phyloP scores from a whole-genome alignment of 30 jellyfish, hydroid and myxozoan genomes.

The Hydractinia echinata region DNA sequence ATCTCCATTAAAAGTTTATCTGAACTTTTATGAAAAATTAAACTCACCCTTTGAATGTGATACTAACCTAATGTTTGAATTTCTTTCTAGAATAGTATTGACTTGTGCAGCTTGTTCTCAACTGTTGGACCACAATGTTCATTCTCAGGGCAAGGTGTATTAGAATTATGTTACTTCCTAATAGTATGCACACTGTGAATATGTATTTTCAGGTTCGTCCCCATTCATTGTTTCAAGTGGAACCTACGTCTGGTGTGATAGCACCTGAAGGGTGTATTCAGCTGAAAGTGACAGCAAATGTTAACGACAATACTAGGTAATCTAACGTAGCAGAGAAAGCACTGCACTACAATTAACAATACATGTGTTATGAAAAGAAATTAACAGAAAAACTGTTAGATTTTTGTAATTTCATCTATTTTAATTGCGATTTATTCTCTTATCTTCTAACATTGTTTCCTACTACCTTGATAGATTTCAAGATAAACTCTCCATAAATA shows the following conservation, averaged over 20 bases:
- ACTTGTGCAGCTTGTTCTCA: too few relatives aligned
- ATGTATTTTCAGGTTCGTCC: constrained; percentile 64
- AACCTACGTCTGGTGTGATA: constrained; percentile 66
- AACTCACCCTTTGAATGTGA: too few relatives aligned
- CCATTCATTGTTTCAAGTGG: constrained; percentile 68
- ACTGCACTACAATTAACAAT: neutral
- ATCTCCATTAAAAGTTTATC: too few relatives aligned
- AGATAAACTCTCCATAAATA: constrained; percentile 59
- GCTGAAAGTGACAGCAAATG: constrained; percentile 63
- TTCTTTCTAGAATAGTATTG: too few relatives aligned
- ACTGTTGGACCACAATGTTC: too few relatives aligned
- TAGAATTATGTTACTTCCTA: too few relatives aligned
- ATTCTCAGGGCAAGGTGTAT: too few relatives aligned
- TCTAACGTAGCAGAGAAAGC: neutral
- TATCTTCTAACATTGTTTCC: neutral
- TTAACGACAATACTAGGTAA: constrained; percentile 81
- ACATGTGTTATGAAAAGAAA: neutral
- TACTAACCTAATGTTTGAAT: too few relatives aligned
- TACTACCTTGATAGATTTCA: constrained; percentile 55
- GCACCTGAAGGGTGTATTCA: constrained; percentile 55
- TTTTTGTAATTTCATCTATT: neutral
- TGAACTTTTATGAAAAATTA: too few relatives aligned
- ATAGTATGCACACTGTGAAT: neutral
- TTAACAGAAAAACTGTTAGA: neutral
- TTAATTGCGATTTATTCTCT: too few relatives aligned